Base-by-base conservation (phyloP, 2,797 vertebrate species). In the Gouania willdenowi region DNA sequence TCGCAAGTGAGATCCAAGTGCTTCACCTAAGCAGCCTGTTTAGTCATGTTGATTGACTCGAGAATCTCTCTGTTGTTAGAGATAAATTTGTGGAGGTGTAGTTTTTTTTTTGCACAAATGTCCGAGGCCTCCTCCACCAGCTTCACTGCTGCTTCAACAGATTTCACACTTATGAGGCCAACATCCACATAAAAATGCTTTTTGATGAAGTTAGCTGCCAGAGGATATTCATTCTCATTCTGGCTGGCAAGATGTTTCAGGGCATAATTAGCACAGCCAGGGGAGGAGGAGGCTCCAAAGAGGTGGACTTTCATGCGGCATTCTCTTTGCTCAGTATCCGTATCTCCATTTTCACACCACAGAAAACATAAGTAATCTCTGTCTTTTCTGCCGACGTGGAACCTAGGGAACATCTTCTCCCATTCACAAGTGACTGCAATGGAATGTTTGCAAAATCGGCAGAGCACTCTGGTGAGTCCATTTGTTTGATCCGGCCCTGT, bases 151-250 rank as follows among this genome's bases (percentile, higher is more conserved):
- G 4, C 8, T 4, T 22, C 14, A 1, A 25, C 19, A 8, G 29
- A 25, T 7, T 34, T 6, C 6, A 45, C 1, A 6, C 42, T 58
- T 12, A 35, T 25, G 6, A 47, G 29, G 4, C 28, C n/a, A n/a
- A n/a, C n/a, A n/a, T n/a, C n/a, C 42, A 52, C 38, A 8, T 39
- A 39, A 5, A 52, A 36, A 11, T 58, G 8, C 6, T 42, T 53
- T 5, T n/a, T 26, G 6, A 50, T 41, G n/a, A 44, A 53, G 18
- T 2, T 30, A 1, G 31, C 35, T 21, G 26, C 31, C 2, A 2
- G 16, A 2, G n/a, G 35, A 2, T 15, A 16, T 5, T 46, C n/a
- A 4, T 8, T 17, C 3, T 42, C 23, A 29, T 41, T 41, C 20
- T 50, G 4, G 6, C 7, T 41, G 5, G 22, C 18, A 1, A 56